Evolutionary conservation across 2,888 invertebrate genomes (phyloP).

Genomic region (Melolontha melolontha): DNA sequence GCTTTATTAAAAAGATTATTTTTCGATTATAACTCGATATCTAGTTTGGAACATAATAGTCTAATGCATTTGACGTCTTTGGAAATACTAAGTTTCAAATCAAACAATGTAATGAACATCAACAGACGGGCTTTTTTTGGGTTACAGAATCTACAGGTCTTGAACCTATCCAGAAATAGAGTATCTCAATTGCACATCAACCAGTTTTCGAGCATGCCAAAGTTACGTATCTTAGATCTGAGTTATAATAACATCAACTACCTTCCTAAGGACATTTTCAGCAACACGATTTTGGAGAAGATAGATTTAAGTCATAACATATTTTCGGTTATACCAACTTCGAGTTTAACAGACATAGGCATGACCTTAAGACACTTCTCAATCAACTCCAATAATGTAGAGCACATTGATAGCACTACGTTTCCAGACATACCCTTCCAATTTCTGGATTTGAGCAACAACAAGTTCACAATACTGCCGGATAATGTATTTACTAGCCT

Average conservation of each 20-base stretch:
- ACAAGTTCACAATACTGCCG: slow-evolving; percentile 85
- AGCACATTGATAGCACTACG: slow-evolving; percentile 89
- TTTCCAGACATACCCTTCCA: slow-evolving; percentile 86
- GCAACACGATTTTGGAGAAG: slow-evolving; percentile 83
- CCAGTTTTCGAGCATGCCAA: slow-evolving; percentile 82
- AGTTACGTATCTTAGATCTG: slow-evolving; percentile 79
- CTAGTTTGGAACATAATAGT: slow-evolving; percentile 77
- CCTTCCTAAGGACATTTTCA: slow-evolving; percentile 82
- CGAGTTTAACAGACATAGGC: slow-evolving; percentile 82
- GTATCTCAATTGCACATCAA: slow-evolving; percentile 82
- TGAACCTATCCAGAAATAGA: slow-evolving; percentile 83
- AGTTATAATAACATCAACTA: slow-evolving; percentile 79
- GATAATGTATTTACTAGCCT: slow-evolving; percentile 90
- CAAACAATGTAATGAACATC: slow-evolving; percentile 79
- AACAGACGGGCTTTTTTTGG: slow-evolving; percentile 83
- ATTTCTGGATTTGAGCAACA: slow-evolving; percentile 81
- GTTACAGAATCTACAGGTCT: slow-evolving; percentile 78
- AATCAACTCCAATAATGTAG: slow-evolving; percentile 82
- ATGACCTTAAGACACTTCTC: slow-evolving; percentile 83
- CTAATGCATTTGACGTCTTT: slow-evolving; percentile 79
- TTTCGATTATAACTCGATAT: slow-evolving; percentile 80
- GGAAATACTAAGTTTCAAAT: slow-evolving; percentile 79
- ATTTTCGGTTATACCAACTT: slow-evolving; percentile 82
- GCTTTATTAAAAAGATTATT: slow-evolving; percentile 77
- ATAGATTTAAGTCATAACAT: slow-evolving; percentile 84